Evolutionary conservation across 2,888 invertebrate species (phyloP).

Genomic region (Spisula solida): DNA sequence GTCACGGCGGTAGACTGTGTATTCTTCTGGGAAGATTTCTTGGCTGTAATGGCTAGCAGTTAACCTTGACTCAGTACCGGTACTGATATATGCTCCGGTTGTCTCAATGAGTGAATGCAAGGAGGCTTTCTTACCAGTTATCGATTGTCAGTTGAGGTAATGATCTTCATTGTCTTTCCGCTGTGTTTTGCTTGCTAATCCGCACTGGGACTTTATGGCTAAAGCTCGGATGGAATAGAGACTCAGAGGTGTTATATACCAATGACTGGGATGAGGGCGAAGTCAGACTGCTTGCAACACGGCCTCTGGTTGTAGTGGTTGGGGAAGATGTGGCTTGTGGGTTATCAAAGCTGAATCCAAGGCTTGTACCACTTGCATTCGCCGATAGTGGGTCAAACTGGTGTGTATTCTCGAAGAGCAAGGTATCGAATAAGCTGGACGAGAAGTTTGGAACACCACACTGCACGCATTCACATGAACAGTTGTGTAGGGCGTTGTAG

Average conservation of each 20-base stretch:
- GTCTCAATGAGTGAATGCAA: conserved; percentile 16
- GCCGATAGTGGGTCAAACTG: no score
- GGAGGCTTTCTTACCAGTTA: not conserved
- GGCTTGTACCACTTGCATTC: no score
- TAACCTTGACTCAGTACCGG: conserved; percentile 49
- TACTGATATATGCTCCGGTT: conserved; percentile 36
- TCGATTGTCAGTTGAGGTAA: not conserved
- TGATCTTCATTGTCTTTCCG: not conserved
- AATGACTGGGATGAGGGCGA: no score
- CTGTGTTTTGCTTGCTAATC: not conserved
- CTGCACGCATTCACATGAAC: no score
- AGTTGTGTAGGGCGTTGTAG: no score
- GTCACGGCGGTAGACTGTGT: conserved; percentile 38
- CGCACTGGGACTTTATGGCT: not conserved
- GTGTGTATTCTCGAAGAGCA: no score
- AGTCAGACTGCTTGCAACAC: no score
- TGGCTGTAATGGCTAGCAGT: not conserved
- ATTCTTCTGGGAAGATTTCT: conserved; percentile 40
- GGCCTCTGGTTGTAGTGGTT: no score
- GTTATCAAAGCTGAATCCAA: no score
- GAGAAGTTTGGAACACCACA: no score
- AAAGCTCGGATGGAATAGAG: not conserved
- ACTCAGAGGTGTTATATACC: not conserved
- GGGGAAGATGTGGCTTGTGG: no score
- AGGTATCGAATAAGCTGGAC: no score